Conservation (phyloP, 2,888 invertebrate species). For the Cheiracanthium punctorium region DNA sequence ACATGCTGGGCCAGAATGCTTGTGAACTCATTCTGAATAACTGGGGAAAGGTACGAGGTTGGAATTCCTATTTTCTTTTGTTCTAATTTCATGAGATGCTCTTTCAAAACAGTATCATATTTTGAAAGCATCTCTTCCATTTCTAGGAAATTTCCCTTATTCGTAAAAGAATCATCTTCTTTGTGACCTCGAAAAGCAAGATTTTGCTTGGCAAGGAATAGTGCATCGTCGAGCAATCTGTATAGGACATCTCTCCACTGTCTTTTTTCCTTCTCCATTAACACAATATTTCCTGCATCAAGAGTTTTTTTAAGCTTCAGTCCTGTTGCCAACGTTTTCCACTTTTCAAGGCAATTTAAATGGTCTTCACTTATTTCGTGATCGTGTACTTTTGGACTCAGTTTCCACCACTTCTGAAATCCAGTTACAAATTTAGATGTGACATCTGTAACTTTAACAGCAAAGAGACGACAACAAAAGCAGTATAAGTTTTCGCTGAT, state of each 20-base stretch:
- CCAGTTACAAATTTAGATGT: neutral
- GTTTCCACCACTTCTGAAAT: neutral
- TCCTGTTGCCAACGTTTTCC: neutral
- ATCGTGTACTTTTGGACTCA: neutral
- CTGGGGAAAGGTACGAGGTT: neutral
- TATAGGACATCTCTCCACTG: neutral
- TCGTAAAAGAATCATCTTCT: neutral
- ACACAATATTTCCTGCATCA: neutral
- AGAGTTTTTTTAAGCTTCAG: neutral
- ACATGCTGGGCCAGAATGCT: neutral
- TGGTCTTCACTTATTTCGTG: neutral
- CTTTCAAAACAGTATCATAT: slow-evolving; percentile 10
- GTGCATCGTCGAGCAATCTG: neutral
- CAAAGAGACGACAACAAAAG: neutral
- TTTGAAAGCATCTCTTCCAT: neutral
- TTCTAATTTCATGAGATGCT: neutral
- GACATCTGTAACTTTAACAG: neutral
- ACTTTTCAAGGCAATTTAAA: neutral
- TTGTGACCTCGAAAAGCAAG: neutral
- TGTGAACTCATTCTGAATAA: neutral
- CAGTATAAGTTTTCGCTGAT: neutral
- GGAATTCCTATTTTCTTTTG: neutral
- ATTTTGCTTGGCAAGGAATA: neutral
- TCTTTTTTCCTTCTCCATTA: neutral
- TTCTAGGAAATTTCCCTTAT: neutral